Conservation (phyloP, 2,113 vertebrate genomes). For the Colossoma macropomum region DNA sequence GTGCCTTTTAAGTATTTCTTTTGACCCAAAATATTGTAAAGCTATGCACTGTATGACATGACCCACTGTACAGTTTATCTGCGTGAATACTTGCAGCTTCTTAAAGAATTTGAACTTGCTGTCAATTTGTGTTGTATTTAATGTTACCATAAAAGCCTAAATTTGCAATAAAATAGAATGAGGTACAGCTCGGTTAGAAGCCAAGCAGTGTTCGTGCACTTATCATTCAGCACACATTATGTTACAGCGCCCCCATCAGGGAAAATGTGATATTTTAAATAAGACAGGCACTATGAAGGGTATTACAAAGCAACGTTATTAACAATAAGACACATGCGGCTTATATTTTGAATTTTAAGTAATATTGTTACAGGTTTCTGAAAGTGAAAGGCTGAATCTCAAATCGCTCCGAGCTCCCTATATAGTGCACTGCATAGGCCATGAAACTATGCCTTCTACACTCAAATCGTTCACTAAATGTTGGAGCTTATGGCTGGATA, state of each 20-base stretch:
- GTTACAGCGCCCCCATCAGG: slow-evolving; percentile 13
- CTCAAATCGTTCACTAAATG: too few relatives aligned
- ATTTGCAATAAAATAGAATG: slow-evolving; percentile 19
- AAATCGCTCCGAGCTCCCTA: too few relatives aligned
- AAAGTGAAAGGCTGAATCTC: too few relatives aligned
- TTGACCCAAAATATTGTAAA: slow-evolving; percentile 8
- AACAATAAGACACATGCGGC: too few relatives aligned
- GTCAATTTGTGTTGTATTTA: not conserved
- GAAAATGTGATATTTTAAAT: not conserved
- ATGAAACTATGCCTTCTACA: too few relatives aligned
- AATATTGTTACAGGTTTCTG: too few relatives aligned
- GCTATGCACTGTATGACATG: slow-evolving; percentile 24
- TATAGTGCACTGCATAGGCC: too few relatives aligned
- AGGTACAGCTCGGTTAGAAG: not conserved
- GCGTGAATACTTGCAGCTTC: not conserved
- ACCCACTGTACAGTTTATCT: slow-evolving; percentile 21
- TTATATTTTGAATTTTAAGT: too few relatives aligned
- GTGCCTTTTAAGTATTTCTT: not conserved
- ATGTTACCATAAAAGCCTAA: not conserved
- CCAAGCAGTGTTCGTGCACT: not conserved
- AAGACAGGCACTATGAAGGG: not conserved
- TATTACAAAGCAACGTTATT: too few relatives aligned
- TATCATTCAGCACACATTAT: not conserved
- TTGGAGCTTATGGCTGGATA: too few relatives aligned
- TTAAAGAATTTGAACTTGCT: not conserved